Evolutionary conservation across 2,888 invertebrate genomes (phyloP), one percentile per base, ranked within the genome.

Genomic region (Trilocha varians): DNA sequence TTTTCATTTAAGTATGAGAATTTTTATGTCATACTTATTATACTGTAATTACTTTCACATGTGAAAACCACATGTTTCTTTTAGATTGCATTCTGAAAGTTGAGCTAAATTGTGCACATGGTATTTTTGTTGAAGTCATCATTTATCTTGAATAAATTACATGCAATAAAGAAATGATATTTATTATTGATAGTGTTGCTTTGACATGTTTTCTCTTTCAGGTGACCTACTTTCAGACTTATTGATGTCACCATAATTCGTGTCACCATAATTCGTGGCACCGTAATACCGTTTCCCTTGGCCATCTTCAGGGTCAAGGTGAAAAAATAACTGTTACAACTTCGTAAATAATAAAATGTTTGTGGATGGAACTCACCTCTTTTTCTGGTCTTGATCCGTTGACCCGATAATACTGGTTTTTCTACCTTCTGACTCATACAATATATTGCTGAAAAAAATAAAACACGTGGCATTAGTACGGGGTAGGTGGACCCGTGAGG

Each of bases 351-450:
- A 50, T 43, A 44, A 39, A 48, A 50, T 51, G 48, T 45, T n/a
- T n/a, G n/a, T n/a, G n/a, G n/a, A n/a, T n/a, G n/a, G n/a, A 14
- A 49, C 87, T 87, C 87, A 96, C 96, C 96, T 97, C 98, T 97
- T 95, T 98, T 98, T 93, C 98, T 95, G 95, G 98, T 97, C 96
- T 98, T 98, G 92, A 98, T 97, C 91, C 98, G 97, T 92, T 97
- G 97, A 95, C 98, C 98, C 93, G 97, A 97, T 93, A 98, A 91
- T 92, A 97, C 94, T 93, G 98, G 98, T 95, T 97, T 97, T 96
- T 98, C 97, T 92, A 93, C 95, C 95, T 98, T 98, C 91, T 97
- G 97, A 98, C 96, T 98, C 98, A 98, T 98, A 97, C 96, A 97
- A 97, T 90, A 90, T 91, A 90, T 91, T 90, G 91, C 93, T 93